phyloP scores from a whole-genome alignment of 2,113 vertebrate species.

The Ciconia boyciana region DNA sequence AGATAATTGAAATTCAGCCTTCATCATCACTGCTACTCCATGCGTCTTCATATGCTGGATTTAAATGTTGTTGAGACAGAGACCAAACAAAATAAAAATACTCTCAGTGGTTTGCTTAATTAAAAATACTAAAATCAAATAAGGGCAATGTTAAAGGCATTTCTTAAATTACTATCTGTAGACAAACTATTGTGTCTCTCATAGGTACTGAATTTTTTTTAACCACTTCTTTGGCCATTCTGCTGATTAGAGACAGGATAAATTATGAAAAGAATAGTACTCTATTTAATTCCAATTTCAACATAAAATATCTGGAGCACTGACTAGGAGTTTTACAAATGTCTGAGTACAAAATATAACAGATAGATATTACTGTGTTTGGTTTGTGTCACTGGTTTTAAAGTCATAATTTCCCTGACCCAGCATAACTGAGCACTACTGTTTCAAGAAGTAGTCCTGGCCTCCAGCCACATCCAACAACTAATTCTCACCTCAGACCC shows the following conservation, averaged over 20 bases:
- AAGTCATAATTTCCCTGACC: not conserved
- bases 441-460: not conserved
- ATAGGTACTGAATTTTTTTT: not conserved
- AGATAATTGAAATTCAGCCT: constrained; percentile 50
- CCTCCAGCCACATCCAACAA: not conserved
- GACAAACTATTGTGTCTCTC: not conserved
- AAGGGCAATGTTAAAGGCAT: not conserved
- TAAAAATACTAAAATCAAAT: not conserved
- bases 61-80: constrained; percentile 65
- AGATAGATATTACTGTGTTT: not conserved
- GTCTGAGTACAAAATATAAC: not conserved
- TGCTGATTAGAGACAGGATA: not conserved
- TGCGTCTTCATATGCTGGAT: constrained; percentile 86
- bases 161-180: not conserved
- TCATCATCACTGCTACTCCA: constrained; percentile 97
- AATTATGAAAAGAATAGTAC: not conserved
- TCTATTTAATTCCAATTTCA: not conserved
- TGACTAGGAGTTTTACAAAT: not conserved
- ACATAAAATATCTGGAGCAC: not conserved
- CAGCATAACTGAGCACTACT: not conserved
- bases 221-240: not conserved
- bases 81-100: constrained; percentile 62
- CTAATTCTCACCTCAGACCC: not conserved
- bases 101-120: not conserved
- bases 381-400: not conserved